A percentile compares a stretch with the other conserved stretches of the same genome.
These are phyloP conservation scores for Dendrophyllia cribrosa DNA, from an alignment of 64 coral and sea anemone genomes.

Conservation along the genomic window DNA sequence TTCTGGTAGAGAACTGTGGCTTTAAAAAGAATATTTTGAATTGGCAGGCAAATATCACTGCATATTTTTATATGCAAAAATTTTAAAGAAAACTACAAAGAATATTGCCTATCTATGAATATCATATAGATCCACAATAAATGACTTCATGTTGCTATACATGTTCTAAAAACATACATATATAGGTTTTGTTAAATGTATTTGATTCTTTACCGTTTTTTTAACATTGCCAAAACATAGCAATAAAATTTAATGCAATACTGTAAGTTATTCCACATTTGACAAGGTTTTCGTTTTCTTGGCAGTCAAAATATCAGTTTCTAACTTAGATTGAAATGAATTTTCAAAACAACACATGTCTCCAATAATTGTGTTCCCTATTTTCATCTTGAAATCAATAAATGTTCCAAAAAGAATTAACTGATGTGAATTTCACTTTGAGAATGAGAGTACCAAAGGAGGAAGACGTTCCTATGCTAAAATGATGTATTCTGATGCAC, in stretches of 20 bases:
- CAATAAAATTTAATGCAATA: too few relatives aligned
- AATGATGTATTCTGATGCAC: neutral
- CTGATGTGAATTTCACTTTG: too few relatives aligned
- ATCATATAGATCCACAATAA: too few relatives aligned
- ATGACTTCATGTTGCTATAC: too few relatives aligned
- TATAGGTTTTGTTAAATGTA: too few relatives aligned
- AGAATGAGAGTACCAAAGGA: too few relatives aligned
- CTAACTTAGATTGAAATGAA: neutral
- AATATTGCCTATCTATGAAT: too few relatives aligned
- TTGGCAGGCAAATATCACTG: slow-evolving; percentile 9
- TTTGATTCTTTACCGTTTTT: too few relatives aligned
- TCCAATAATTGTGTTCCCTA: neutral
- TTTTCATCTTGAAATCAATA: neutral
- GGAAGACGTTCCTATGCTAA: too few relatives aligned
- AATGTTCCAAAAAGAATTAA: neutral
- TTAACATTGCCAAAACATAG: too few relatives aligned
- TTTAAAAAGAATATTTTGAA: neutral
- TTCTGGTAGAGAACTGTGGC: neutral
- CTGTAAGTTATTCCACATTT: too few relatives aligned
- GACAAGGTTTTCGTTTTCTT: neutral
- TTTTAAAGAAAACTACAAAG: neutral
- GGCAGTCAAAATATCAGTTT: slow-evolving; percentile 17
- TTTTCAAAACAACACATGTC: neutral
- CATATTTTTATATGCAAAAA: neutral
- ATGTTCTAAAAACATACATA: too few relatives aligned